Evolutionary conservation across 2,888 invertebrate species (phyloP), one percentile per base, ranked within the genome.

Genomic region (Resseliella maxima): DNA sequence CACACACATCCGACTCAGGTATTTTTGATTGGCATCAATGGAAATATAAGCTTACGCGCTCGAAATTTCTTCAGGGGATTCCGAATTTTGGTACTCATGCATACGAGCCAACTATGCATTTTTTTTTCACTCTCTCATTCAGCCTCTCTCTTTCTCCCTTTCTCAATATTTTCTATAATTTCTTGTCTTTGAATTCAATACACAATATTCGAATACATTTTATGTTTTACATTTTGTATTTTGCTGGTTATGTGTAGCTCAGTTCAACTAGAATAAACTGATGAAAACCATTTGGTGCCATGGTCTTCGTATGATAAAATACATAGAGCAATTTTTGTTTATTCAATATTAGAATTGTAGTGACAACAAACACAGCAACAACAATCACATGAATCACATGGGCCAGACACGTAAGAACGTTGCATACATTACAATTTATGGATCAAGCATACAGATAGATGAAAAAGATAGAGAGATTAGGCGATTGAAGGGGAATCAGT

Each of bases 21-120:
- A 72, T 72, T 72, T 72, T 72, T 72, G 31, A 72, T 72, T 72
- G 72, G 72, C 72, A 72, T 72, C 72, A 72, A 72, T 72, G 72
- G 18, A 72, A 72, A 72, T 72, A 72, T 31, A 72, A 72, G 72
- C 72, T 72, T 72, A 72, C 72, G 72, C 72, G 72, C 72, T 72
- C 72, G 72, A 72, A 72, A 72, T 72, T 72, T 35, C 72, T 72
- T 72, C 31, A 15, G 72, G 72, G 72, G 72, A 72, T 72, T 72
- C 72, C 12, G 72, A 72, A 72, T 72, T 72, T 72, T 15, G 72
- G 72, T 72, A n/a, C 72, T 72, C 72, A 31, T 72, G 24, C 59
- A 59, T 59, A n/a, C 59, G 59, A 59, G 24, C 24, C 59, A 59
- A 59, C 59, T 24, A 59, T 59, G 24, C 59, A 5, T 59, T 59